Evolutionary conservation across 2,113 vertebrate genomes (phyloP), one percentile per base, ranked within the genome.

Genomic region (Carassius gibelio): DNA sequence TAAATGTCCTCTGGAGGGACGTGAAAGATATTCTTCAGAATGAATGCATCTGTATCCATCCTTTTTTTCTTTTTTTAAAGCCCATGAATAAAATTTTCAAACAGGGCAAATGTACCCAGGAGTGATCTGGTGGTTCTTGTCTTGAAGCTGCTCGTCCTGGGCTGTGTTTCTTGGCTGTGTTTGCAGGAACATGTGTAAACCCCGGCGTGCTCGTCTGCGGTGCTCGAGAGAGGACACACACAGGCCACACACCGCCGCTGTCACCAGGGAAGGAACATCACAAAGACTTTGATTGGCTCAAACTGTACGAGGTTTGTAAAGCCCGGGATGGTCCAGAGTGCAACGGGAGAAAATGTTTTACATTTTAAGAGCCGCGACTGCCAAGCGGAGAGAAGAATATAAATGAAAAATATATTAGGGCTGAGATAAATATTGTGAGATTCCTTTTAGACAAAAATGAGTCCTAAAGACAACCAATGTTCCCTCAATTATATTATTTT

Each of bases 251-350:
- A 86, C 26, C 62, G 26, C 71, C 84, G 74, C 59, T 3, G 30
- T 83, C 84, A 84, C 64, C 45, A 76, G 69, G 84, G 83, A 61
- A 57, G 72, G 9, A 61, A 48, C 80, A 78, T 76, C 76, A 75
- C 36, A 82, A 84, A 83, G 79, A 86, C 26, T 85, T 79, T 87
- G 80, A 90, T 87, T 81, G 85, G 81, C 91, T 89, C 77, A 91
- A 93, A 92, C 93, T 91, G 89, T 64, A 90, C 90, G 85, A 36
- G 87, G 87, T 89, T 91, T 88, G 87, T 87, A 84, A 75, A 80
- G 80, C 74, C 81, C 87, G 88, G 59, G 52, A 86, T 75, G 78
- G 75, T 82, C 21, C 75, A 87, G 86, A 52, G 34, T 76, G 52
- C 21, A 66, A 9, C 19, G 5, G 75, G 7, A 85, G 88, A 85